phyloP scores from a whole-genome alignment of 1,140 invertebrate genomes.

The Ceratina japonica region DNA sequence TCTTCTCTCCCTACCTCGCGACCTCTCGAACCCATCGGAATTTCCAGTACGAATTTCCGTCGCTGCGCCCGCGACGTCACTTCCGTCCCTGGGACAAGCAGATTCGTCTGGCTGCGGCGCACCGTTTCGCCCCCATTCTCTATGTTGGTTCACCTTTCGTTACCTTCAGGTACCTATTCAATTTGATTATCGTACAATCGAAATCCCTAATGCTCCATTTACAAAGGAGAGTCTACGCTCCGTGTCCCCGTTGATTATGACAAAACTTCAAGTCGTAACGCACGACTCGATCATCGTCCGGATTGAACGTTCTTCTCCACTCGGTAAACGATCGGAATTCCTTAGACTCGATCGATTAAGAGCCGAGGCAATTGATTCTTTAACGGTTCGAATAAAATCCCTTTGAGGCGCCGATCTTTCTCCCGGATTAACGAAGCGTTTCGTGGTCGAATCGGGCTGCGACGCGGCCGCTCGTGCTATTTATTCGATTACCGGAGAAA shows the following conservation, averaged over 20 bases:
- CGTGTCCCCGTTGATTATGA: too few relatives aligned
- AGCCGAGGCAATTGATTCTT: not conserved
- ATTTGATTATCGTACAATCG: not conserved
- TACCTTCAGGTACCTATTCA: not conserved
- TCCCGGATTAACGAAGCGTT: conserved; percentile 38
- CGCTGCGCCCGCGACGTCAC: conserved; percentile 72
- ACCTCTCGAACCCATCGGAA: conserved; percentile 74
- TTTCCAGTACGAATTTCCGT: conserved; percentile 76
- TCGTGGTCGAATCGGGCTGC: conserved; percentile 14
- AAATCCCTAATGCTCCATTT: not conserved
- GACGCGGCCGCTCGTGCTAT: conserved; percentile 14
- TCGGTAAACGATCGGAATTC: too few relatives aligned
- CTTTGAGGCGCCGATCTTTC: conserved; percentile 16
- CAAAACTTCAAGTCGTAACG: not conserved
- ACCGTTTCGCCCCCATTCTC: conserved; percentile 31
- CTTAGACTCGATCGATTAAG: not conserved
- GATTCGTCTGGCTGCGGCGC: conserved; percentile 55
- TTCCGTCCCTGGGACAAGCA: conserved; percentile 73
- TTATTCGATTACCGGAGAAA: conserved; percentile 31
- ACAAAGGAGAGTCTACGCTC: too few relatives aligned
- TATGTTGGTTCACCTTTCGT: not conserved
- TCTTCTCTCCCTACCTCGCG: conserved; percentile 63
- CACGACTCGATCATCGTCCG: too few relatives aligned
- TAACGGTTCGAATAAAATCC: not conserved
- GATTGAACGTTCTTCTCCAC: too few relatives aligned